These are phyloP conservation scores for Aphrocallistes beatrix DNA, from an alignment of 37 sponge, comb jelly and placozoan species.

Conservation along the genomic window DNA sequence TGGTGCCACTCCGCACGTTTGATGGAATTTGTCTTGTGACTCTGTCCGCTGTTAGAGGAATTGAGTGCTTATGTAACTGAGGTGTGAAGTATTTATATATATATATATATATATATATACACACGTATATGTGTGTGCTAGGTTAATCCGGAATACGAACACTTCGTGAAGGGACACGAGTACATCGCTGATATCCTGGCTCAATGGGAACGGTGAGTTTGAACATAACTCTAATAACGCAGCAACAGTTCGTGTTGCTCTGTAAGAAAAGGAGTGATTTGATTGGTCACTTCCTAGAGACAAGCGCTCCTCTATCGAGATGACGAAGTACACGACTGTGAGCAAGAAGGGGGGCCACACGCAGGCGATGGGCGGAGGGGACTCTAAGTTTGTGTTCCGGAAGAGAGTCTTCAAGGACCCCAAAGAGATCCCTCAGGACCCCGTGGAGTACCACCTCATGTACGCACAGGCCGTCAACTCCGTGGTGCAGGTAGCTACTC, in stretches of 20 bases:
- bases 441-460: constrained; percentile 90
- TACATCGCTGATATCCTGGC: constrained; percentile 88
- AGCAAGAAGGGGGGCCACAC: constrained; percentile 48
- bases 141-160: constrained; percentile 79
- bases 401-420: constrained; percentile 82
- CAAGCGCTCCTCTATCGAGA: constrained; percentile 67
- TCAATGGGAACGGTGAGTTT: constrained; percentile 75
- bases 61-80: too few species aligned
- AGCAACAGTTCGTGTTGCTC: neutral
- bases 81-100: too few species aligned
- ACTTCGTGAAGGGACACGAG: constrained; percentile 75
- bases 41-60: too few species aligned
- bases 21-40: too few species aligned
- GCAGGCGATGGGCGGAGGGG: constrained; percentile 82
- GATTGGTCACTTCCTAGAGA: constrained; percentile 36
- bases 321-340: constrained; percentile 81
- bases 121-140: constrained; percentile 21
- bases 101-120: neutral
- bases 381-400: constrained; percentile 75
- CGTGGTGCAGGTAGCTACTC: constrained; percentile 87
- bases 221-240: neutral
- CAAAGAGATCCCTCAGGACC: constrained; percentile 89
- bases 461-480: constrained; percentile 92
- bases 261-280: neutral
- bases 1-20: too few species aligned